Conservation (phyloP, 2,797 vertebrate genomes). For the Poecilia picta region DNA sequence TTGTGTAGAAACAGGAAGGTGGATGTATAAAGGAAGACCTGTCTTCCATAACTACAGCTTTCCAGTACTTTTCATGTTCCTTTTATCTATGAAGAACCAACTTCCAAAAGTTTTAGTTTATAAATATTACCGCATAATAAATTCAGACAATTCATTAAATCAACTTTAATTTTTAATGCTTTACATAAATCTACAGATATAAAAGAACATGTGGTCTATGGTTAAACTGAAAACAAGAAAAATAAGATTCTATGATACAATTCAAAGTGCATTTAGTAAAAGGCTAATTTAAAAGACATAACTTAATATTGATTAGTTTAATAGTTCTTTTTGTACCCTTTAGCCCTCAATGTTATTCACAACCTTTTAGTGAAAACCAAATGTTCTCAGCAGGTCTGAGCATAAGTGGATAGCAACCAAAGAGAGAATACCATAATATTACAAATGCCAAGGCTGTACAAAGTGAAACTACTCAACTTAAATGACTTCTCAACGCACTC, state of each 20-base stretch:
- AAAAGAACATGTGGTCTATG: conserved; percentile 74
- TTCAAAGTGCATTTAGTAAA: conserved; percentile 89
- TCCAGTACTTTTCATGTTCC: background rate
- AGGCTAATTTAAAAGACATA: conserved; percentile 77
- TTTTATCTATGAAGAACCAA: background rate
- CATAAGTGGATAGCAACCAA: conserved; percentile 40
- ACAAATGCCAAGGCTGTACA: conserved; percentile 31
- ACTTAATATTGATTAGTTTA: conserved; percentile 71
- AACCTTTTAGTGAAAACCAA: conserved; percentile 59
- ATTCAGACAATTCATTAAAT: conserved; percentile 72
- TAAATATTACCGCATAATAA: background rate
- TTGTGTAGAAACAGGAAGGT: background rate
- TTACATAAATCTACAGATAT: conserved; percentile 80
- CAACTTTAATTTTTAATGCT: conserved; percentile 74
- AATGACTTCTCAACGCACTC: conserved; percentile 37
- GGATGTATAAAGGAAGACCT: background rate
- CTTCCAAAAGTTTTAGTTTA: background rate
- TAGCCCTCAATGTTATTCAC: conserved; percentile 44
- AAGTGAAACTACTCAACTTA: conserved; percentile 36
- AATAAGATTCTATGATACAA: conserved; percentile 74
- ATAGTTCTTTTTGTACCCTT: conserved; percentile 56
- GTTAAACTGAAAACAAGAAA: conserved; percentile 64
- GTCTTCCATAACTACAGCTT: background rate
- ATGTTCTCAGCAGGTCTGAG: conserved; percentile 40
- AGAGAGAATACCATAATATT: conserved; percentile 28